Conservation (phyloP, 2,888 invertebrate genomes). For the Heliconius hortense region DNA sequence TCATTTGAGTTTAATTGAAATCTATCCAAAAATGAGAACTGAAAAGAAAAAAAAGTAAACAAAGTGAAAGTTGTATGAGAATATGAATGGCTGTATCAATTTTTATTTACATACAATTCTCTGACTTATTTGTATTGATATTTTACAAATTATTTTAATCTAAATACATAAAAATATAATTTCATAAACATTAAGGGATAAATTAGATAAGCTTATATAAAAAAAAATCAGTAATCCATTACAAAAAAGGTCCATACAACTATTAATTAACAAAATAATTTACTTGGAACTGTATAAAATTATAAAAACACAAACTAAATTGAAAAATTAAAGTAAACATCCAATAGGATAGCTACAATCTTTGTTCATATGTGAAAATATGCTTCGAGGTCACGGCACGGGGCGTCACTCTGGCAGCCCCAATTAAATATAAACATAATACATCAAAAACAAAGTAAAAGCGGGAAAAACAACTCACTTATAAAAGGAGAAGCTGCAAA, state of each 20-base stretch:
- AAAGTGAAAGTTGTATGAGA: background rate
- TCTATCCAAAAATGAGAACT: background rate
- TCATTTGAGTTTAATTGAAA: background rate
- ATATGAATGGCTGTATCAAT: background rate
- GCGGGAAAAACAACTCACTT: constrained; percentile 68
- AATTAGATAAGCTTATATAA: background rate
- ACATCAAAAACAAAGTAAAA: constrained; percentile 37
- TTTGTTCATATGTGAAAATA: constrained; percentile 32
- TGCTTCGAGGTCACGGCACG: constrained; percentile 47
- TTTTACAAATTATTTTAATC: background rate
- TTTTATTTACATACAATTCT: background rate
- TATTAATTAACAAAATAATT: background rate
- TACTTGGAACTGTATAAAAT: background rate
- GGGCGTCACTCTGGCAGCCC: constrained; percentile 33
- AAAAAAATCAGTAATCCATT: background rate
- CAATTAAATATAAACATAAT: constrained; percentile 23
- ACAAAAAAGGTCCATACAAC: background rate
- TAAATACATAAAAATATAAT: background rate
- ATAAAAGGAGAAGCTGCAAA: constrained; percentile 80
- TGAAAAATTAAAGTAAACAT: constrained; percentile 41
- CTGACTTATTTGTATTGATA: too few relatives aligned
- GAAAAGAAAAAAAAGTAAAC: background rate
- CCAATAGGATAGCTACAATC: constrained; percentile 39
- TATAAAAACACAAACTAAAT: background rate
- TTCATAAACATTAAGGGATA: background rate